Evolutionary conservation across 1,140 invertebrate species (phyloP).

Genomic region (Arion vulgaris): DNA sequence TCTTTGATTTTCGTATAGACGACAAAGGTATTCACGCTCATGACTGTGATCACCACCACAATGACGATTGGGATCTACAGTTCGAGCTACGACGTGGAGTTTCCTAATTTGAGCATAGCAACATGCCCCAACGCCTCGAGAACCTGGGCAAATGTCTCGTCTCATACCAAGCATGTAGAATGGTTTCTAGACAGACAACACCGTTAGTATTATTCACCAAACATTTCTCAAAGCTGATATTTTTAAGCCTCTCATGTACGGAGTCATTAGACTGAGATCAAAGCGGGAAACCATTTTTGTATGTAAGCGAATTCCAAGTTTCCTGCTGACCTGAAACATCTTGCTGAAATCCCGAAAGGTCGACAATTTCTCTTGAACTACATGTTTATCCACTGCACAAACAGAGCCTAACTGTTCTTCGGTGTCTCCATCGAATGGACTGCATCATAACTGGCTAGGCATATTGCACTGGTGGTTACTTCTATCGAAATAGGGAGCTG

Average conservation of each 20-base stretch:
- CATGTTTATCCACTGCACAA: neutral
- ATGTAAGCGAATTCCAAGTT: neutral
- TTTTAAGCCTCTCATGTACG: neutral
- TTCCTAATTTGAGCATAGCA: neutral
- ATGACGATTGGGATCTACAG: neutral
- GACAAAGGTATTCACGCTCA: neutral
- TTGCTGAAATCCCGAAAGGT: neutral
- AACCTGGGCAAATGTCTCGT: no score
- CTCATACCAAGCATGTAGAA: no score
- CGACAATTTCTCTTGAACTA: neutral
- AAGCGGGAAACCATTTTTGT: no score
- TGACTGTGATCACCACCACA: neutral
- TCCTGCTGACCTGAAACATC: neutral
- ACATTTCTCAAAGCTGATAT: neutral
- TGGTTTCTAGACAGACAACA: no score
- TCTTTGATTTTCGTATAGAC: neutral
- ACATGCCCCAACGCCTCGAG: neutral
- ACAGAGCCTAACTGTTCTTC: neutral
- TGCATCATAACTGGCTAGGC: neutral
- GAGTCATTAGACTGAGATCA: neutral
- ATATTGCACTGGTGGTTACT: neutral
- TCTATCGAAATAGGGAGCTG: no score
- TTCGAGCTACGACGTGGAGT: neutral
- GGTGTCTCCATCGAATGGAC: neutral
- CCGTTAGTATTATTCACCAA: no score